Base-by-base conservation (phyloP, 2,888 invertebrate genomes). In the Ormyrus pomaceus region DNA sequence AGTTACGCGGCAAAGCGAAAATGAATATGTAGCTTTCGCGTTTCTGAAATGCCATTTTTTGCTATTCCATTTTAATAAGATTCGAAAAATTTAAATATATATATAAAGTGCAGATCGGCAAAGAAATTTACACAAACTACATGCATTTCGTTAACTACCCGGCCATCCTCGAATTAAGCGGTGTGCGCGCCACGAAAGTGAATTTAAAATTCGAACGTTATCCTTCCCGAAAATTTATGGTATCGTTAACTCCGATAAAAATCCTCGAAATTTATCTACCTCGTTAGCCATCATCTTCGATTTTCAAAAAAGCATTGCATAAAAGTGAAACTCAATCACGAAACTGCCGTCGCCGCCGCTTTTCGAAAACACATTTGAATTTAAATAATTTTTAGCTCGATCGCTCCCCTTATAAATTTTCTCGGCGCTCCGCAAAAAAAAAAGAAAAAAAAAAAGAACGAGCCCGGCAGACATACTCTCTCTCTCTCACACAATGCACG, bases 321-420 rank as follows among this genome's bases (percentile, higher is more conserved):
- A 75, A 79, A 79, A 79, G 79, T 79, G 79, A 79, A 79, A 75
- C 79, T 79, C 79, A 64, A 58, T 62, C 70, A 70, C 58, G 74
- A 65, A 6, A 45, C 19, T 50, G 6, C 7, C 65, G 46, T 51
- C 10, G 6, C 56, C 55, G 51, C 34, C 53, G 64, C 19, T 45
- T 58, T 64, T 70, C 56, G 53, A 50, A 66, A 66, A 69, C 62
- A 34, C 19, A 19, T 19, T 48, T n/a, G 7, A 9, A 72, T 78
- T 72, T 72, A 34, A 78, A 72, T 78, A 72, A 78, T 71, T 77
- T 71, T 65, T 72, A 58, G 64, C 51, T 51, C n/a, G n/a, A 48
- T 53, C 51, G 7, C 58, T 66, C 58, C 13, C 19, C 19, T 19
- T 19, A 19, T 70, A 69, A 69, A 51, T 70, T 70, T 51, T 56